Conservation (phyloP, 2,797 vertebrate species). For the Xiphorhynchus erythropygius region DNA sequence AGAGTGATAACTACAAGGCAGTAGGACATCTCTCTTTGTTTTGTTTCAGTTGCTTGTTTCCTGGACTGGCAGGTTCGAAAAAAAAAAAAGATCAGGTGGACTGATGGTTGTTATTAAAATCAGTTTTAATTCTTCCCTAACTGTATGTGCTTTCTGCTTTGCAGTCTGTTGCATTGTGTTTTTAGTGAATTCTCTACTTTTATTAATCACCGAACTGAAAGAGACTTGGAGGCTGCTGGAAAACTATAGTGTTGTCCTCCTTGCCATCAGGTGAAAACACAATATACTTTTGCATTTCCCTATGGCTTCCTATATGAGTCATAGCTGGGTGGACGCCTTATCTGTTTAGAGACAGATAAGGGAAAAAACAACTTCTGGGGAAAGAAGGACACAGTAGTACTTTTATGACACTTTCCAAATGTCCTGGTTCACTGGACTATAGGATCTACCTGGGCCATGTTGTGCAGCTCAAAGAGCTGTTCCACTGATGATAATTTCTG, state of each 20-base stretch:
- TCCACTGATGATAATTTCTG: not conserved
- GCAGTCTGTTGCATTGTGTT: not conserved
- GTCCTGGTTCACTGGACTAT: not conserved
- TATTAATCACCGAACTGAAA: not conserved
- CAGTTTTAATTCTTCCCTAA: slow-evolving; percentile 1
- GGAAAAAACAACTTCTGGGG: not conserved
- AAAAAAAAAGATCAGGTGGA: not conserved
- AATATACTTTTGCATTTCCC: not conserved
- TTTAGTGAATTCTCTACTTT: slow-evolving; percentile 15
- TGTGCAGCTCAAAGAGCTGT: not conserved
- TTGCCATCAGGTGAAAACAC: not conserved
- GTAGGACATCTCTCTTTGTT: not conserved
- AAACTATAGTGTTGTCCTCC: not conserved
- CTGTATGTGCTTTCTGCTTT: not conserved
- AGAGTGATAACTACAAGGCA: not conserved
- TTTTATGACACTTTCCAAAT: not conserved
- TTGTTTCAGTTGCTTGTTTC: slow-evolving; percentile 1
- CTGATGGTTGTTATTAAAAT: not conserved
- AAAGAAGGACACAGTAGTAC: not conserved
- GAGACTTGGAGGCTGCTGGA: not conserved
- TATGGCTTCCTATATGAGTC: not conserved
- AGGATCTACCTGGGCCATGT: not conserved
- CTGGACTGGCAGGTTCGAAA: not conserved
- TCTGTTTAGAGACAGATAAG: not conserved
- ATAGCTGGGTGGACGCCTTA: not conserved